Evolutionary conservation across 2,113 vertebrate genomes (phyloP).

Genomic region (Brienomyrus brachyistius): DNA sequence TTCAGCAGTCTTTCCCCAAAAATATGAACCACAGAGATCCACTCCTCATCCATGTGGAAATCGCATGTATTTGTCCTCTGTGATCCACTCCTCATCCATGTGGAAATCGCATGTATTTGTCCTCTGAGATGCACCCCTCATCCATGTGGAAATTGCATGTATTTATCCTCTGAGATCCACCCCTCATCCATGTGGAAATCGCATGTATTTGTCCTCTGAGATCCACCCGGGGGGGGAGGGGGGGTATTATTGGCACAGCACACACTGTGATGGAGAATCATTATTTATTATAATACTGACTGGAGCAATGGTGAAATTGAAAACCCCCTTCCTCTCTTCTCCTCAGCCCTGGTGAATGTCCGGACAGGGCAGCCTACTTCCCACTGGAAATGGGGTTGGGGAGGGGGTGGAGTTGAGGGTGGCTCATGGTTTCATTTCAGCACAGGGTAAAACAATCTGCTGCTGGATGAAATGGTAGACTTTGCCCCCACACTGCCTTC

Average conservation of each 20-base stretch:
- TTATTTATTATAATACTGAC: not conserved
- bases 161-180: no score
- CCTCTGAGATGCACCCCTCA: not conserved
- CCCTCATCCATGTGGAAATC: not conserved
- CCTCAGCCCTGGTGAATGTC: not conserved
- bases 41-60: not conserved
- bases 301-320: not conserved
- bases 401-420: not conserved
- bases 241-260: not conserved
- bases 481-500: not conserved
- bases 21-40: not conserved
- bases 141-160: not conserved
- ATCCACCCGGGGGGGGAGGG: not conserved
- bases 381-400: not conserved
- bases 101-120: no score
- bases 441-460: not conserved
- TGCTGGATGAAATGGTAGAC: conserved; percentile 2
- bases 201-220: not conserved
- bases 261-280: not conserved
- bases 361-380: not conserved
- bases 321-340: not conserved
- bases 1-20: not conserved
- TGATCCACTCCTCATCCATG: no score
- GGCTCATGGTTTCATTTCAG: not conserved
- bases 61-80: not conserved